These are phyloP conservation scores for Chrysolina americana DNA, from an alignment of 2,888 invertebrate genomes.

Conservation along the genomic window DNA sequence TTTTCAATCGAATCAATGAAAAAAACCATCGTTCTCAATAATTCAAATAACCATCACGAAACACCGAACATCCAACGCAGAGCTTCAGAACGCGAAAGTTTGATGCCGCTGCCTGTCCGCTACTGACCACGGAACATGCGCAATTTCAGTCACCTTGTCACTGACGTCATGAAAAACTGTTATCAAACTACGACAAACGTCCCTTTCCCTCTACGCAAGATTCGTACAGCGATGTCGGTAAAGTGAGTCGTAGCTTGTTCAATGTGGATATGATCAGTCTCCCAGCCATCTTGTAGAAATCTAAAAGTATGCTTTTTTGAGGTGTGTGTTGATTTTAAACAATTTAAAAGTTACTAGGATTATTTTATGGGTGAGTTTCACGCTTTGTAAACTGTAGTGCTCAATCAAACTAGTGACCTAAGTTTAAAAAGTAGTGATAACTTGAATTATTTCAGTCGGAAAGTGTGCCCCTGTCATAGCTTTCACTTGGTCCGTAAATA, in stretches of 20 bases:
- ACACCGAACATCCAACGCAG: slow-evolving; percentile 5
- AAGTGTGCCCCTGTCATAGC: slow-evolving; percentile 62
- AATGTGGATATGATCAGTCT: slow-evolving; percentile 67
- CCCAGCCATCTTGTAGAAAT: slow-evolving; percentile 70
- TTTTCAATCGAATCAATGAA: not conserved
- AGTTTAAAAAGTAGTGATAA: slow-evolving; percentile 42
- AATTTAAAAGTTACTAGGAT: slow-evolving; percentile 65
- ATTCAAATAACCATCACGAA: slow-evolving; percentile 20
- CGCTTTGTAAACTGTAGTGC: slow-evolving; percentile 43
- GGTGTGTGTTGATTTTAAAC: slow-evolving; percentile 69
- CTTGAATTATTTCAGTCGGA: slow-evolving; percentile 49
- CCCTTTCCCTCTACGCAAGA: slow-evolving; percentile 34
- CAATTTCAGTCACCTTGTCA: slow-evolving; percentile 63
- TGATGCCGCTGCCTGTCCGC: slow-evolving; percentile 56
- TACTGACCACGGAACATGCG: slow-evolving; percentile 58
- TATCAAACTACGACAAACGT: slow-evolving; percentile 59
- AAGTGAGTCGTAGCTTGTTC: slow-evolving; percentile 60
- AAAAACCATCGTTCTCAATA: slow-evolving; percentile 9
- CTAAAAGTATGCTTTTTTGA: slow-evolving; percentile 70
- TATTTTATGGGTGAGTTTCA: slow-evolving; percentile 68
- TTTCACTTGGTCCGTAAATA: slow-evolving; percentile 61
- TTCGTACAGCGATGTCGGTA: slow-evolving; percentile 44
- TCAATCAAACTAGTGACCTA: slow-evolving; percentile 44
- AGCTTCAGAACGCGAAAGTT: slow-evolving; percentile 50
- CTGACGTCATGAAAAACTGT: slow-evolving; percentile 63